Evolutionary conservation across 2,797 vertebrate genomes (phyloP).

Genomic region (Mareca strepera): DNA sequence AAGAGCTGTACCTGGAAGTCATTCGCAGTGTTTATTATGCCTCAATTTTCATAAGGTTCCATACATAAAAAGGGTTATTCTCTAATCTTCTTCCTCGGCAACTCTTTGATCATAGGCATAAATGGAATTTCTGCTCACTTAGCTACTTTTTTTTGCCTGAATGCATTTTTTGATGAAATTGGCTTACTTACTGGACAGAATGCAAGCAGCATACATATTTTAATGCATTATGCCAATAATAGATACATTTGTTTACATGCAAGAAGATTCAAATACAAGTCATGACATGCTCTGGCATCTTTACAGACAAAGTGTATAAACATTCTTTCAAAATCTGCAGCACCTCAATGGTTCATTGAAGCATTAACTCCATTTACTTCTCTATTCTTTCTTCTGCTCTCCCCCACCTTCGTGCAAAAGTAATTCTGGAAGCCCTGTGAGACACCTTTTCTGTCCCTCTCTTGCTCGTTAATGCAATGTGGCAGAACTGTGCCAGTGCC

Average conservation of each 20-base stretch:
- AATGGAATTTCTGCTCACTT: conserved; percentile 60
- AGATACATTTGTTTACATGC: conserved; percentile 40
- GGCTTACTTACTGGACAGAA: conserved; percentile 10
- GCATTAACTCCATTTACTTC: not conserved
- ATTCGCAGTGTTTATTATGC: not conserved
- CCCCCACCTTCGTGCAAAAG: not conserved
- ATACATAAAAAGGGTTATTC: not conserved
- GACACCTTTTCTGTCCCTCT: not conserved
- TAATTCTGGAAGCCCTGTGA: not conserved
- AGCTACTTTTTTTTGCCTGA: conserved; percentile 52
- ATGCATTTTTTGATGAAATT: conserved; percentile 53
- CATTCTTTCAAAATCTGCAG: not conserved
- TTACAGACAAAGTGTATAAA: not conserved
- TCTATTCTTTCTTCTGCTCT: not conserved
- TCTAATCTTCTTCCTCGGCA: conserved; percentile 14
- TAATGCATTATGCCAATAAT: not conserved
- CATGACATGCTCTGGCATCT: not conserved
- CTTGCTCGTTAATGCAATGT: not conserved
- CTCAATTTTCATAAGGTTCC: not conserved
- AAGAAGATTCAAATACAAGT: conserved; percentile 41
- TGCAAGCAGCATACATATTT: conserved; percentile 31
- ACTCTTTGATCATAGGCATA: conserved; percentile 21
- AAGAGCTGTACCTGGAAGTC: not conserved
- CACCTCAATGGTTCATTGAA: not conserved
- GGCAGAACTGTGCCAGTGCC: not conserved